Percentiles rank a stretch among this genome's conserved stretches.
phyloP scores from a whole-genome alignment of 1,140 invertebrate genomes.

The Conopomorpha cramerella region DNA sequence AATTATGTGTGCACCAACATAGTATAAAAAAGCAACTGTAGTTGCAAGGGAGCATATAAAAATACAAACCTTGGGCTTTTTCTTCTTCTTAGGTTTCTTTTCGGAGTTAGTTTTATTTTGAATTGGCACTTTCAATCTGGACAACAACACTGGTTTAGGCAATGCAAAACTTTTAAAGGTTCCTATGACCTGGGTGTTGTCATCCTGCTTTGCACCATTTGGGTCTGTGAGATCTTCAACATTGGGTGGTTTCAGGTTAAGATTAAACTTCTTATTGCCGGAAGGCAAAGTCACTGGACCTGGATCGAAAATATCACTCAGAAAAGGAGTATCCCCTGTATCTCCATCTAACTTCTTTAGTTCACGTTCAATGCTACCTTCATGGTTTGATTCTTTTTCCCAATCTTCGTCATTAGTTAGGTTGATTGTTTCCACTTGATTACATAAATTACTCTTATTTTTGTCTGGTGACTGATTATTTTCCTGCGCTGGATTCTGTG shows the following conservation, averaged over 20 bases:
- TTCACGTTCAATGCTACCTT: conserved; percentile 39
- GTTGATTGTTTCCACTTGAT: conserved; percentile 41
- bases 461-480: conserved; percentile 2
- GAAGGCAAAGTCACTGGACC: conserved; percentile 34
- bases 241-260: conserved; percentile 20
- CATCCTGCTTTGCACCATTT: conserved; percentile 17
- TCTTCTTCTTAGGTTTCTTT: conserved; percentile 21
- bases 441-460: no score
- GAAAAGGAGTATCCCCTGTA: conserved; percentile 43
- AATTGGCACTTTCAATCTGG: conserved; percentile 49
- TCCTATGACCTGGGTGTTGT: conserved; percentile 41
- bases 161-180: conserved; percentile 59
- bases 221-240: conserved; percentile 18
- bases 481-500: conserved; percentile 10
- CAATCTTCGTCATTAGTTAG: conserved; percentile 50
- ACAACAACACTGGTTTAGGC: conserved; percentile 53
- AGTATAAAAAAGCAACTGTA: no score
- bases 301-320: conserved; percentile 56
- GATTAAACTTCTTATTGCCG: conserved; percentile 27
- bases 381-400: conserved; percentile 44
- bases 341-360: conserved; percentile 33
- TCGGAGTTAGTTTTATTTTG: conserved; percentile 23
- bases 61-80: conserved; percentile 49
- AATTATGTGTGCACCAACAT: no score
- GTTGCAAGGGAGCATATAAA: no score